These are phyloP conservation scores for Pachypanchax playfairii DNA, from an alignment of 2,113 vertebrate species.

Conservation along the genomic window DNA sequence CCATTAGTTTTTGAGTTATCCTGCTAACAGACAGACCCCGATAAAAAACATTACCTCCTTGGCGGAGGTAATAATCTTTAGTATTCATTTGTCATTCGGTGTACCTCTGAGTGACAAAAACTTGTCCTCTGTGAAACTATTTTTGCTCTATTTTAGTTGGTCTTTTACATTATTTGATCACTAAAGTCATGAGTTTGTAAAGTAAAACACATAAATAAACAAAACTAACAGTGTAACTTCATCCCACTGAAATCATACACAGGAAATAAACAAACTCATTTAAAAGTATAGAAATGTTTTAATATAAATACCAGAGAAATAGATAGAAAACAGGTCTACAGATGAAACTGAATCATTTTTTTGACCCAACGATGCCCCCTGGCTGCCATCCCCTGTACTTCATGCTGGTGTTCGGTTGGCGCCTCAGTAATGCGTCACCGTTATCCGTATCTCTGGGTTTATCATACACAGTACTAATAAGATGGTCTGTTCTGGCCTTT, in stretches of 20 bases:
- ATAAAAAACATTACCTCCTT: no score
- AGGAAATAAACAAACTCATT: background rate
- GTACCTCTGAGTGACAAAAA: no score
- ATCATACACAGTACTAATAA: slow-evolving; percentile 91
- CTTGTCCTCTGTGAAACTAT: no score
- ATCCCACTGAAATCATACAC: background rate
- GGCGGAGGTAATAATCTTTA: no score
- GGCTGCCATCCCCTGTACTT: slow-evolving; percentile 84
- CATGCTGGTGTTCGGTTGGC: slow-evolving; percentile 87
- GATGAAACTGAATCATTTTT: slow-evolving; percentile 43
- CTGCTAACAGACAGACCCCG: no score
- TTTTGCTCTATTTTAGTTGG: no score
- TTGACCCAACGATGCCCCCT: slow-evolving; percentile 59
- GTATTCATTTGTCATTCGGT: no score
- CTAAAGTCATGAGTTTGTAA: no score
- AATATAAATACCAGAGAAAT: slow-evolving; percentile 20
- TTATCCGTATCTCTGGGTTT: slow-evolving; percentile 85
- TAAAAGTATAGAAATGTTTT: slow-evolving; percentile 8
- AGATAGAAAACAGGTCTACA: background rate
- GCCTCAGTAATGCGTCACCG: slow-evolving; percentile 84
- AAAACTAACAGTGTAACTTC: background rate
- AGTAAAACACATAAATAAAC: no score
- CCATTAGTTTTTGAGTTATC: no score
- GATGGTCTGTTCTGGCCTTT: slow-evolving; percentile 75
- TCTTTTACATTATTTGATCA: no score